phyloP scores from a whole-genome alignment of 2,797 vertebrate species.

The Gadopsis marmoratus region DNA sequence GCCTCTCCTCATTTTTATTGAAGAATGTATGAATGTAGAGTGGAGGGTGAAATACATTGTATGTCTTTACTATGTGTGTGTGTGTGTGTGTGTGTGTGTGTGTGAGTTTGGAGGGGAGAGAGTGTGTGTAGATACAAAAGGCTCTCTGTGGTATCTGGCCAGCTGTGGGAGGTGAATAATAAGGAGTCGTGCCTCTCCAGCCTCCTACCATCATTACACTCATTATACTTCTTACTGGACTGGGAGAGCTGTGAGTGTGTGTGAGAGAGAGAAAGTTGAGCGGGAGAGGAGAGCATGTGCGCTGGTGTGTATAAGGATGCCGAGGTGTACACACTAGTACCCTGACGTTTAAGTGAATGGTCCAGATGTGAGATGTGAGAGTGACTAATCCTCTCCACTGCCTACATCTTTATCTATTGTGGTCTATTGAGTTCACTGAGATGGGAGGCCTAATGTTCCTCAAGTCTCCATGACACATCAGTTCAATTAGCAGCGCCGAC shows the following conservation, averaged over 20 bases:
- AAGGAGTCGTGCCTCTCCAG: constrained; percentile 59
- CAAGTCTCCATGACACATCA: constrained; percentile 76
- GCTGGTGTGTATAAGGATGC: background rate
- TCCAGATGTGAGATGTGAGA: constrained; percentile 60
- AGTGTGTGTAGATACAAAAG: constrained; percentile 43
- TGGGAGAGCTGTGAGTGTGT: constrained; percentile 29
- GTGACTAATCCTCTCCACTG: constrained; percentile 58
- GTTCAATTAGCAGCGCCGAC: constrained; percentile 77
- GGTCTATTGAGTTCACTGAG: constrained; percentile 45
- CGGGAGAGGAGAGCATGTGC: constrained; percentile 16
- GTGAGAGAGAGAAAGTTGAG: background rate
- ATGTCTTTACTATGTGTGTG: constrained; percentile 28
- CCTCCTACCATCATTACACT: constrained; percentile 69
- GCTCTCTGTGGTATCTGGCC: constrained; percentile 50
- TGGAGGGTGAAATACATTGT: constrained; percentile 33
- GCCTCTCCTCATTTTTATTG: constrained; percentile 43
- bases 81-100: constrained; percentile 6
- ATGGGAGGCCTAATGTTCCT: constrained; percentile 63
- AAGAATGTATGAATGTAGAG: constrained; percentile 49
- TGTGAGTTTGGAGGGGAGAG: background rate
- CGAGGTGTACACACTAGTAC: constrained; percentile 27
- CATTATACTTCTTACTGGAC: constrained; percentile 64
- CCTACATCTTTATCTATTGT: constrained; percentile 69
- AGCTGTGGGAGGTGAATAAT: constrained; percentile 71
- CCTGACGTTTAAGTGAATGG: constrained; percentile 28